Conservation (phyloP, 2,113 vertebrate genomes). For the Pungitius pungitius region DNA sequence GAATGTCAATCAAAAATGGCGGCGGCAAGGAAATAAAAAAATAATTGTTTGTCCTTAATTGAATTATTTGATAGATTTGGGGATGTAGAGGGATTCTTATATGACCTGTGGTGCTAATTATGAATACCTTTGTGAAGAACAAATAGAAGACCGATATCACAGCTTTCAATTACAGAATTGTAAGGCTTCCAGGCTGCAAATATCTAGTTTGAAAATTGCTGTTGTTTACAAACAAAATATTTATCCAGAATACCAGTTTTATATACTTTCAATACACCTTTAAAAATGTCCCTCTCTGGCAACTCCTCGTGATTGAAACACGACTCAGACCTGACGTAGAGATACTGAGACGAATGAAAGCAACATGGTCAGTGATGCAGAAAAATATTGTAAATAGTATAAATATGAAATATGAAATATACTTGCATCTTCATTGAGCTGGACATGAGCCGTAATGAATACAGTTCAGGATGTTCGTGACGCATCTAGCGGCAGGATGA, state of each 20-base stretch:
- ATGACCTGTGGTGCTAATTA: neutral
- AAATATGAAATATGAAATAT: conserved; percentile 44
- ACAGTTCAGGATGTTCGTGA: conserved; percentile 25
- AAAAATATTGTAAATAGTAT: neutral
- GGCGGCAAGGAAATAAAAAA: neutral
- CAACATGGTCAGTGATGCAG: conserved; percentile 3
- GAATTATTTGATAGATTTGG: neutral
- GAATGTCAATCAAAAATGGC: neutral
- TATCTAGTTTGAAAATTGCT: conserved; percentile 7
- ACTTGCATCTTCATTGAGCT: conserved; percentile 36
- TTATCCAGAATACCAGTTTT: neutral
- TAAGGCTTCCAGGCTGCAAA: conserved; percentile 20
- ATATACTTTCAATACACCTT: neutral
- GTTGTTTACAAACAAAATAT: neutral
- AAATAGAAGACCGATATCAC: conserved; percentile 25
- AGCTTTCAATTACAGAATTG: conserved; percentile 33
- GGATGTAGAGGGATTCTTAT: neutral
- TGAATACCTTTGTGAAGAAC: neutral
- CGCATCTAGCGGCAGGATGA: neutral
- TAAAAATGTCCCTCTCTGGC: neutral
- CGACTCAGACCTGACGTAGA: neutral
- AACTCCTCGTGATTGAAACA: neutral
- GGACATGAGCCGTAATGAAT: conserved; percentile 31
- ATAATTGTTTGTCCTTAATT: neutral
- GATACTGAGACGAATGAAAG: conserved; percentile 5